Evolutionary conservation across 2,113 vertebrate genomes (phyloP), one percentile per base, ranked within the genome.

Genomic region (Urocitellus parryii): DNA sequence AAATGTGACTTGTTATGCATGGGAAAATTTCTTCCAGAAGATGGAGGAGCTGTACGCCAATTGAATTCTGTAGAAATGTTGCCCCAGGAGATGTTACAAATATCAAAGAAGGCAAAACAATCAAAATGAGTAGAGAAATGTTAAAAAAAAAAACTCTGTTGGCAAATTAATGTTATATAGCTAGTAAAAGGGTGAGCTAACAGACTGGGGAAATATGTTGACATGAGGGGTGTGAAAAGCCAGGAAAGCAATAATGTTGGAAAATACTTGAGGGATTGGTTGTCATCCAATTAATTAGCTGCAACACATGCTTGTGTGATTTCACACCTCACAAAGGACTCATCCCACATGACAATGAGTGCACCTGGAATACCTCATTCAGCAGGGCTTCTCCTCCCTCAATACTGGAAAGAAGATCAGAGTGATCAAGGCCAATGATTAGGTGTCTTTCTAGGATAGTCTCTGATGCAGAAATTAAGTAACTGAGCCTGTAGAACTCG

Each of bases 271-370:
- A 83, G 89, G 87, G 91, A 97, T 73, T 93, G 76, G 65, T 91
- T 92, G 72, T 91, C 93, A 94, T 94, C 96, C 83, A 95, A 12
- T 97, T 94, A 96, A 97, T 97, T 97, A 96, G 82, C 83, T 84
- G 42, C 22, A 87, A 80, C n/a, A 78, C 76, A 96, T 89, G 45
- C 80, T 82, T 92, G 72, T 93, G 94, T 76, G 85, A 91, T 86
- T 97, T 97, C 77, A 95, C 56, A 93, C 51, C 70, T 42, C 29
- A 63, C 27, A 63, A 37, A 85, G 68, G 74, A 86, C 25, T 84
- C 89, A 63, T 65, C 65, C 79, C 78, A 88, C 25, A 39, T 7
- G 48, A 85, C 3, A n/a, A 42, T 76, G 61, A 82, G 76, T 45
- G 58, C 65, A 53, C 65, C 65, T 92, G 63, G 34, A 82, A 58